phyloP scores from a whole-genome alignment of 1,140 invertebrate species.

The Nixonia krombeini region DNA sequence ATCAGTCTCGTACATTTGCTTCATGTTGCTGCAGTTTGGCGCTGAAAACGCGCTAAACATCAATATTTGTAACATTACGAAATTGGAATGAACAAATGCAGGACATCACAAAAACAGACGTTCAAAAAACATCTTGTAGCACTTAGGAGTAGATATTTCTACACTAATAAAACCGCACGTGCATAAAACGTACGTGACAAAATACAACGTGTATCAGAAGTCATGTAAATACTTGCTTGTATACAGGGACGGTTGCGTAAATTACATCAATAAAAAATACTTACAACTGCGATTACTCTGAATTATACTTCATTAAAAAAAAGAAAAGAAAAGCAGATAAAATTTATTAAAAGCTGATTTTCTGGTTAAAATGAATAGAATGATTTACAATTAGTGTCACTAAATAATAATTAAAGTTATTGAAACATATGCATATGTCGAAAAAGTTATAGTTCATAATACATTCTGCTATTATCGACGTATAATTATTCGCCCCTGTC shows the following conservation, averaged over 20 bases:
- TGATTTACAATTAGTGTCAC: too few species aligned
- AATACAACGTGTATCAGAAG: conserved; percentile 23
- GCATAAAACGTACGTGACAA: conserved; percentile 3
- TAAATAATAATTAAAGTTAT: too few species aligned
- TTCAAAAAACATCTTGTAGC: conserved; percentile 27
- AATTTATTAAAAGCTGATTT: too few species aligned
- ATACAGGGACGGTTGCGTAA: conserved; percentile 15
- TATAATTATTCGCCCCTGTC: too few species aligned
- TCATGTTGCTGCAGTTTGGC: conserved; percentile 32
- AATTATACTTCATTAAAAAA: too few species aligned
- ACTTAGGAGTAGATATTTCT: conserved; percentile 31
- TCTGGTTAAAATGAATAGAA: too few species aligned
- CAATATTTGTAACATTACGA: conserved; percentile 24
- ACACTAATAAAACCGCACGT: conserved; percentile 2
- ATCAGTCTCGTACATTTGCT: conserved; percentile 57
- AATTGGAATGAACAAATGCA: conserved; percentile 53
- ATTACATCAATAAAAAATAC: conserved; percentile 20
- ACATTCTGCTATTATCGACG: too few species aligned
- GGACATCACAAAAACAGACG: conserved; percentile 38
- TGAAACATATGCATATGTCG: too few species aligned
- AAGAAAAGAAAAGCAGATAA: too few species aligned
- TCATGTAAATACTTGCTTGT: conserved; percentile 21
- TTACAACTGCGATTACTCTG: neutral
- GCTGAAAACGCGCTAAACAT: conserved; percentile 38
- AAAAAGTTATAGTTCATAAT: too few species aligned